These are phyloP conservation scores for Natator depressus DNA, from an alignment of 2,113 vertebrate genomes.

Conservation along the genomic window DNA sequence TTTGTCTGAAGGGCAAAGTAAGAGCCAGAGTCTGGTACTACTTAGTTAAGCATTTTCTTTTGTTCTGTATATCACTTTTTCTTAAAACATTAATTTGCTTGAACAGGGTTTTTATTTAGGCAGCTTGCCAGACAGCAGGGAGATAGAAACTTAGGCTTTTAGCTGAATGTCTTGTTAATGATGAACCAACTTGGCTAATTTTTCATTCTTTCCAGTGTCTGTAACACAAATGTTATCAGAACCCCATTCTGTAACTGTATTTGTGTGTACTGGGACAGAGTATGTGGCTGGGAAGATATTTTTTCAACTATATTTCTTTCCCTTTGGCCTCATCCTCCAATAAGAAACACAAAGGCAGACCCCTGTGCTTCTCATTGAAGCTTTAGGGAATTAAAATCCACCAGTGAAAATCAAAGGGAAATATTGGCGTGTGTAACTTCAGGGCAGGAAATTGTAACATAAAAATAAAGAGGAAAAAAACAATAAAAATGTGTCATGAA, in stretches of 20 bases:
- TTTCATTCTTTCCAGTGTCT: background rate
- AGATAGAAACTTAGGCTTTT: background rate
- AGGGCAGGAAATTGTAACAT: background rate
- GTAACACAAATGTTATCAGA: background rate
- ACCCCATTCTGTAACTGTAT: background rate
- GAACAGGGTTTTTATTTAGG: background rate
- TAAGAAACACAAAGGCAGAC: background rate
- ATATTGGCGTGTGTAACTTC: background rate
- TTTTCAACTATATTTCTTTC: background rate
- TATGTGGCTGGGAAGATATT: background rate
- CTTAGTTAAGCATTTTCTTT: background rate
- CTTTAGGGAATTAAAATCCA: background rate
- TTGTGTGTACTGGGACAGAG: background rate
- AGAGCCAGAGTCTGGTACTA: background rate
- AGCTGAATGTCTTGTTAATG: background rate
- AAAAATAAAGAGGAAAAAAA: background rate
- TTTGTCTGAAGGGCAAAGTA: background rate
- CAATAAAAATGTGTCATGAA: background rate
- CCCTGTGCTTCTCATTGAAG: background rate
- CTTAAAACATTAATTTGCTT: background rate
- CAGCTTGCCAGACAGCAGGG: background rate
- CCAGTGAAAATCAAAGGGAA: background rate
- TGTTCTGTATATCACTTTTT: background rate
- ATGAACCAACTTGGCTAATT: background rate
- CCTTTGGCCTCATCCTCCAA: background rate